Evolutionary conservation across 2,888 invertebrate genomes (phyloP), one percentile per base, ranked within the genome.

Genomic region (Ectemnius cavifrons): DNA sequence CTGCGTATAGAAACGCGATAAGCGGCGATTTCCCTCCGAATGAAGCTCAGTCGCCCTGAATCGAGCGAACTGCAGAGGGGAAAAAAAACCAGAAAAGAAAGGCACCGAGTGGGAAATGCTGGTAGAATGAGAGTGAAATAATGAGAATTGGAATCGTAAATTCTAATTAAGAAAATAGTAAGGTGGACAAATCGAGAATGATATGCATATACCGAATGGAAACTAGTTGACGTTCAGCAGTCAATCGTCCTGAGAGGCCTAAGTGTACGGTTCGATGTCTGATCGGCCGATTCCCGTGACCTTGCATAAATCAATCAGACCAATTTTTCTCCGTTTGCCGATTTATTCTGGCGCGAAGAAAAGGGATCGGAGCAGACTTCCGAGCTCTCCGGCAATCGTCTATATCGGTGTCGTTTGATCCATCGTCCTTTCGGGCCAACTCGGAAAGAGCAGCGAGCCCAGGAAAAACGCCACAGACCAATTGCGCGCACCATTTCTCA

Each of bases 401-500:
- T 52, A 52, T 52, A 16, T 52, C 52, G 37, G 8, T 6, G 37
- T 37, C 37, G 11, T 37, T 58, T 13, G 16, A 14, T 16, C 16
- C 16, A 16, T 62, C 64, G 13, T 58, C 62, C 49, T 67, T 57
- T 71, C 74, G 69, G 63, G 72, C 65, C 62, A 52, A 52, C 72
- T 66, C 75, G 65, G 72, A 71, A 2, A 23, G n/a, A n/a, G n/a
- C n/a, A n/a, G 77, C 78, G 80, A 64, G 76, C 57, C 63, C 67
- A 70, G 73, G 61, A 77, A 71, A 71, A 62, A 74, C 74, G 72
- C 80, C 77, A 37, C 37, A 79, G 85, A 85, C 85, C 84, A 85
- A 85, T 84, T 80, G 78, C 81, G 74, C 37, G 8, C 82, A 85
- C 86, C 82, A 84, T 87, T 87, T 87, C 87, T 85, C 86, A 87